Conservation (phyloP, 2,797 vertebrate species). For the Alcedo quadribrachys region DNA sequence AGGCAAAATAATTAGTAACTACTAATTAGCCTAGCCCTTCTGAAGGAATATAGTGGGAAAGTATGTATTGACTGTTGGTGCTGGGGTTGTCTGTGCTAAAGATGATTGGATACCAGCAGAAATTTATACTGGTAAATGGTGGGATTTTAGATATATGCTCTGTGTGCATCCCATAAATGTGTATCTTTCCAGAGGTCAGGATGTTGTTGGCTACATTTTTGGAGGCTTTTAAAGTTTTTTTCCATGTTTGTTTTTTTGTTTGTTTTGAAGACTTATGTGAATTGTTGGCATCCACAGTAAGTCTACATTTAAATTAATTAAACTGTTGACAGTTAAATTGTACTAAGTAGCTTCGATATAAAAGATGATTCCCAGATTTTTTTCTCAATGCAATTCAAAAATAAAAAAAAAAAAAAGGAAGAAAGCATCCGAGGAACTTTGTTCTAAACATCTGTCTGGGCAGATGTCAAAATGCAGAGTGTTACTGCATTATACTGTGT, state of each 20-base stretch:
- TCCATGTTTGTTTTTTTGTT: not conserved
- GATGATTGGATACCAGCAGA: not conserved
- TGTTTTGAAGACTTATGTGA: not conserved
- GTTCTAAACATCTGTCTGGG: slow-evolving; percentile 76
- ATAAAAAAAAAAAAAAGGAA: not conserved
- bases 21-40: slow-evolving; percentile 4
- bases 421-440: slow-evolving; percentile 54
- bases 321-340: slow-evolving; percentile 73
- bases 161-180: not conserved
- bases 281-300: slow-evolving; percentile 40
- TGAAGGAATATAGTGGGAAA: not conserved
- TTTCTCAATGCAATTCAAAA: slow-evolving; percentile 41
- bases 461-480: slow-evolving; percentile 76
- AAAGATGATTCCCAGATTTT: slow-evolving; percentile 73
- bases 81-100: slow-evolving; percentile 7
- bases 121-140: not conserved
- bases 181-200: not conserved
- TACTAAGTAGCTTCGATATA: slow-evolving; percentile 66
- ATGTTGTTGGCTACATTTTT: slow-evolving; percentile 8
- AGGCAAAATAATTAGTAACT: slow-evolving; percentile 45
- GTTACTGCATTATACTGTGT: slow-evolving; percentile 41
- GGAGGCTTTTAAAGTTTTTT: not conserved
- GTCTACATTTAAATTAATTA: slow-evolving; percentile 72
- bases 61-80: not conserved
- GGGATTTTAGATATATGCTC: not conserved